A percentile compares a stretch with the other conserved stretches of the same genome.
Evolutionary conservation across 2,888 invertebrate species (phyloP).

Genomic region (Cerastoderma edule): DNA sequence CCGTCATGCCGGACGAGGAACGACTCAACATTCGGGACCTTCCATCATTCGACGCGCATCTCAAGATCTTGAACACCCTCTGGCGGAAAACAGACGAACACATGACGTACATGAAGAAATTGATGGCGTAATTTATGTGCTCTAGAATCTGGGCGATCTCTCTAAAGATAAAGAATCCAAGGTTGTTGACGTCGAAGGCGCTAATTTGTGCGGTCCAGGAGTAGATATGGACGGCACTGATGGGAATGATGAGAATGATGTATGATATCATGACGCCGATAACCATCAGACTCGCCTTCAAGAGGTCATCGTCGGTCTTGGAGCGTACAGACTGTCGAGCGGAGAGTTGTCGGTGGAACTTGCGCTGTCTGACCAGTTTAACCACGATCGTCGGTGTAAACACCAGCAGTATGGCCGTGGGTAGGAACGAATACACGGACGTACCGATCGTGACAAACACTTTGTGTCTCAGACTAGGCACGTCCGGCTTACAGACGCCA

Average conservation of each 20-base stretch:
- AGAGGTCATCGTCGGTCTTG: constrained; percentile 30
- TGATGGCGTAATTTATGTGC: constrained; percentile 73
- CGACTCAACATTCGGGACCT: neutral
- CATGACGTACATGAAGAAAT: constrained; percentile 74
- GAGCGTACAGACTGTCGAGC: neutral
- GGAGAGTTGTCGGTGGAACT: constrained; percentile 27
- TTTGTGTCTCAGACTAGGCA: constrained; percentile 39
- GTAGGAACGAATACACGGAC: constrained; percentile 63
- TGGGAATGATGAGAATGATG: constrained; percentile 70
- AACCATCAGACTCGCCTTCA: constrained; percentile 68
- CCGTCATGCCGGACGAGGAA: neutral
- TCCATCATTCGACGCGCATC: neutral
- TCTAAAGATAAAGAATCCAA: constrained; percentile 58
- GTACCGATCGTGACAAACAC: constrained; percentile 59
- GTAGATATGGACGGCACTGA: constrained; percentile 66
- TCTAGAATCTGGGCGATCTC: constrained; percentile 71
- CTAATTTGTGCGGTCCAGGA: constrained; percentile 55
- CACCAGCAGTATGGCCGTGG: constrained; percentile 57
- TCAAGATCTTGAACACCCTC: constrained; percentile 36
- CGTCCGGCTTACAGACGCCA: constrained; percentile 61
- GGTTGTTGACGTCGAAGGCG: constrained; percentile 63
- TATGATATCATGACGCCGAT: constrained; percentile 68
- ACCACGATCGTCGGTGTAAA: constrained; percentile 63
- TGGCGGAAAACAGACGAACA: constrained; percentile 64
- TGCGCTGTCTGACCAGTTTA: constrained; percentile 38